Conservation (phyloP, 2,113 vertebrate genomes). For the Delphinus delphis region DNA sequence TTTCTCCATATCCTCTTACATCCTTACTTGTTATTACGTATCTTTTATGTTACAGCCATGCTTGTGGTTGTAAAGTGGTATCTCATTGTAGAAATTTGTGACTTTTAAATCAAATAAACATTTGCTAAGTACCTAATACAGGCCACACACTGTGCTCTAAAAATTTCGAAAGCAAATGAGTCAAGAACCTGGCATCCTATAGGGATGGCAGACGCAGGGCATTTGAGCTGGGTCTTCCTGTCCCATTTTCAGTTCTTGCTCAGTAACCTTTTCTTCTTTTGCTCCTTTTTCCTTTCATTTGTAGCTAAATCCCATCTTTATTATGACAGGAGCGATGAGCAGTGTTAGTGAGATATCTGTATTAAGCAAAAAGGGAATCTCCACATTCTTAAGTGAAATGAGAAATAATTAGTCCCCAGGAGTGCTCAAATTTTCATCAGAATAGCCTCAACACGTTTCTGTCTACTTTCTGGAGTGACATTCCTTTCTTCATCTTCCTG, state of each 20-base stretch:
- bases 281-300: background rate
- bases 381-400: background rate
- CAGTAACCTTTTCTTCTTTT: background rate
- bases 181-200: background rate
- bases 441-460: background rate
- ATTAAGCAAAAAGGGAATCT: background rate
- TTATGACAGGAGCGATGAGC: background rate
- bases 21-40: background rate
- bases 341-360: background rate
- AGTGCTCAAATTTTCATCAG: background rate
- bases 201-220: background rate
- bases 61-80: background rate
- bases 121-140: background rate
- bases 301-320: background rate
- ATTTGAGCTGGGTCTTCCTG: background rate
- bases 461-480: background rate
- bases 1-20: background rate
- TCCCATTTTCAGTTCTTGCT: background rate
- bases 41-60: background rate
- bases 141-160: background rate
- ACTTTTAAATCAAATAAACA: background rate
- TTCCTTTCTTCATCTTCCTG: conserved; percentile 8
- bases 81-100: background rate
- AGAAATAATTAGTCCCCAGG: conserved; percentile 8
- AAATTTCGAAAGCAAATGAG: background rate